Base-by-base conservation (phyloP, 1,140 invertebrate genomes). In the Drosophila varians region DNA sequence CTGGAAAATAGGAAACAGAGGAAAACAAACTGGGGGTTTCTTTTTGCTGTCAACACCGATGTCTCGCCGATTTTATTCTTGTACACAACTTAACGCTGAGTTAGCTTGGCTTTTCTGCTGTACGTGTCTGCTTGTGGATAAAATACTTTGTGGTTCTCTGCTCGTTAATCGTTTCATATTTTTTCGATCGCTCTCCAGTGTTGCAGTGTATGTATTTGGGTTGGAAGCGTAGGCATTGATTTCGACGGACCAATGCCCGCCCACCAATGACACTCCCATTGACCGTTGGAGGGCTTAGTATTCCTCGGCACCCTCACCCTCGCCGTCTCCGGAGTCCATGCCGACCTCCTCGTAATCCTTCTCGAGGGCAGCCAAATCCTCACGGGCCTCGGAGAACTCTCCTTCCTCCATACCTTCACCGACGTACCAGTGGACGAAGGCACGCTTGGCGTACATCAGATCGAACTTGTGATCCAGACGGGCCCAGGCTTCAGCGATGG, bases 341-440 rank as follows among this genome's bases (percentile, higher is more conserved):
- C 95, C 94, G 79, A 96, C 95, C 91, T 96, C 95, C 92, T 96
- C 95, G 91, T 97, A 96, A 91, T 97, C 96, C 91, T 96, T 96
- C 92, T 97, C 95, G 4, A 96, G 92, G 11, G 95, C 95, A 40
- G 96, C 96, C 82, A 97, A 92, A 93, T 97, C 96, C 92, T 97
- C 96, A 77, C 96, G 94, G 43, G 96, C 96, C 91, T 97, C 96
- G 2, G 94, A 95, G 92, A 97, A 97, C 91, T 96, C 96, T 40
- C 95, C 95, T 91, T 96, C 95, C 91, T 97, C 96, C 95, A 96
- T 96, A 89, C 96, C 96, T 93, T 97, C 96, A 64, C 95, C 95
- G 14, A 96, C 95, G 84, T 96, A 96, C 96, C 96, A 97, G 89
- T 97, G 96, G 16, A 97, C 95, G 86, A 97, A 97, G 36, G 96